These are phyloP conservation scores for Lordiphosa fenestrarum DNA, from an alignment of 2,888 invertebrate genomes.

Conservation along the genomic window DNA sequence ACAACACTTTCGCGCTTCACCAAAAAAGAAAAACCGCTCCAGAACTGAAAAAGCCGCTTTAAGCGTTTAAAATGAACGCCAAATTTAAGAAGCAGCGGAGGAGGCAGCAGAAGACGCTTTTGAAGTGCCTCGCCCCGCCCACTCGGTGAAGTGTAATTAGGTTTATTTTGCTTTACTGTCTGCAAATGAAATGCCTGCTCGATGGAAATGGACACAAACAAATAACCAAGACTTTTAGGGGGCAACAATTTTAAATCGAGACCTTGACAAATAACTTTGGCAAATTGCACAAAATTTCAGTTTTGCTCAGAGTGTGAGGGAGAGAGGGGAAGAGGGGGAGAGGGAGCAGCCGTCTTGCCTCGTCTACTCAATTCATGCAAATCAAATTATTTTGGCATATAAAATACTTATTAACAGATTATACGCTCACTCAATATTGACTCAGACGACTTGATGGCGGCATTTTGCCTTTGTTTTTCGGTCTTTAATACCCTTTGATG, in stretches of 20 bases:
- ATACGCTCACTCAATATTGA: constrained; percentile 26
- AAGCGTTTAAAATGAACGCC: constrained; percentile 65
- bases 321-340: no score
- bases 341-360: not conserved
- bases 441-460: constrained; percentile 2
- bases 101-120: constrained; percentile 43
- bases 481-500: no score
- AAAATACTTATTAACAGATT: constrained; percentile 52
- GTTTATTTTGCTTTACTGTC: constrained; percentile 60
- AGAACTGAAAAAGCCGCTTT: constrained; percentile 43
- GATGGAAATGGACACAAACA: not conserved
- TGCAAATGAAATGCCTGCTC: constrained; percentile 38
- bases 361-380: constrained; percentile 37
- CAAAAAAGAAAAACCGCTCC: constrained; percentile 35
- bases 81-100: constrained; percentile 16
- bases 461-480: no score
- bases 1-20: constrained; percentile 51
- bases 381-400: constrained; percentile 65
- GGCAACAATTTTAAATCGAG: not conserved
- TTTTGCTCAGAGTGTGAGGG: not conserved
- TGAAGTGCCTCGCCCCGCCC: constrained; percentile 40
- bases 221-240: constrained; percentile 1
- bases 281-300: no score
- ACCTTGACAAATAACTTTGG: not conserved
- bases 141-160: constrained; percentile 65